These are phyloP conservation scores for Plemyria rubiginata DNA, from an alignment of 2,888 invertebrate genomes.

Conservation along the genomic window DNA sequence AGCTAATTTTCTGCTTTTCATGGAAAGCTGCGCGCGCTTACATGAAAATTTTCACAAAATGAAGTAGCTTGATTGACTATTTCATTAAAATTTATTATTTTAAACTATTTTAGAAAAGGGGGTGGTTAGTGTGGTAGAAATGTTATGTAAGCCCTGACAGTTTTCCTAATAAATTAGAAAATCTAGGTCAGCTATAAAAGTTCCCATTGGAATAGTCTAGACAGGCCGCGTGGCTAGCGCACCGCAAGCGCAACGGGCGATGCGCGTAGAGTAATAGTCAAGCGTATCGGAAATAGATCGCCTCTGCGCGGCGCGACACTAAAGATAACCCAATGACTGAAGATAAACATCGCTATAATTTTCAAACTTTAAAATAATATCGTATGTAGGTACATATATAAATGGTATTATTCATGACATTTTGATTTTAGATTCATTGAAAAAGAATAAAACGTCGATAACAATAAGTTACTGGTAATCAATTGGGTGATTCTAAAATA, in stretches of 20 bases:
- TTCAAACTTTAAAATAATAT: background rate
- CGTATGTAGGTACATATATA: background rate
- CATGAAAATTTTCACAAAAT: constrained; percentile 17
- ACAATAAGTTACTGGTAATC: background rate
- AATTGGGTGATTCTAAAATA: constrained; percentile 8
- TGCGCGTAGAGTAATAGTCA: constrained; percentile 65
- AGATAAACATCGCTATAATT: background rate
- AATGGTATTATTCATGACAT: background rate
- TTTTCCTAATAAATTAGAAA: constrained; percentile 48
- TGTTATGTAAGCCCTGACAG: constrained; percentile 6
- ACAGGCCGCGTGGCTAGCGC: constrained; percentile 51
- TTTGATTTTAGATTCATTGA: background rate
- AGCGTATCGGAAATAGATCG: constrained; percentile 71
- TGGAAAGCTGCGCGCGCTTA: constrained; percentile 41
- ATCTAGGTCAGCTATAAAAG: constrained; percentile 70
- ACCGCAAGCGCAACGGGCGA: constrained; percentile 54
- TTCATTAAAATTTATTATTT: background rate
- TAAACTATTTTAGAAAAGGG: constrained; percentile 1
- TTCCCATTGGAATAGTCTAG: constrained; percentile 40
- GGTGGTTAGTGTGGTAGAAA: constrained; percentile 7
- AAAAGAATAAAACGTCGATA: background rate
- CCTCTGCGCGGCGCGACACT: constrained; percentile 33
- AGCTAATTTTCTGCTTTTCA: constrained; percentile 65
- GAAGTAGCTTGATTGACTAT: constrained; percentile 1
- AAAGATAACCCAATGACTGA: background rate